Evolutionary conservation across 2,113 vertebrate species (phyloP).

Genomic region (Trematocara macrostoma): DNA sequence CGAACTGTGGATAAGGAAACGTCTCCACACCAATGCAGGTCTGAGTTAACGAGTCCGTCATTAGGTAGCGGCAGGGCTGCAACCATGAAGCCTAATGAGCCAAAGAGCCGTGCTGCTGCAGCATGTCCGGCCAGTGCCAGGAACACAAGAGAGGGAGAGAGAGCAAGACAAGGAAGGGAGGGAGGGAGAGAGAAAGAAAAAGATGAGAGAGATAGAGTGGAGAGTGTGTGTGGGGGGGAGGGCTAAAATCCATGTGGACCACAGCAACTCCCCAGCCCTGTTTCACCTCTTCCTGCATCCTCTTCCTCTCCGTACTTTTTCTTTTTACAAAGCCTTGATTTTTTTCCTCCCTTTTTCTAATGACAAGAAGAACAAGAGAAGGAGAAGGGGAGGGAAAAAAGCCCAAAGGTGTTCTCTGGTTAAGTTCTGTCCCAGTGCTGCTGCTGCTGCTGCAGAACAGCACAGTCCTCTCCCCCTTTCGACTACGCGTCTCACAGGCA

Average conservation of each 20-base stretch:
- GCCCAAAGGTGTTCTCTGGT: conserved; percentile 57
- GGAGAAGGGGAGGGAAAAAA: background rate
- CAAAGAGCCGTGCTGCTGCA: conserved; percentile 70
- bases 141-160: conserved; percentile 49
- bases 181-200: conserved; percentile 7
- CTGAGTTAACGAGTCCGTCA: conserved; percentile 67
- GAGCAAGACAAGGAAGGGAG: conserved; percentile 31
- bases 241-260: conserved; percentile 68
- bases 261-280: conserved; percentile 65
- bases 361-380: conserved; percentile 10
- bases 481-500: conserved; percentile 52
- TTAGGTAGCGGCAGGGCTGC: conserved; percentile 65
- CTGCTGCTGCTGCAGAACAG: conserved; percentile 60
- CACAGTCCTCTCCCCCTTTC: conserved; percentile 65
- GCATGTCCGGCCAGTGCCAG: conserved; percentile 72
- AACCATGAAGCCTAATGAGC: conserved; percentile 73
- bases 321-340: conserved; percentile 21
- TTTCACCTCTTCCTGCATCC: conserved; percentile 44
- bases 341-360: conserved; percentile 23
- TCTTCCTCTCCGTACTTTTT: conserved; percentile 34
- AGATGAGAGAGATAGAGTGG: conserved; percentile 53
- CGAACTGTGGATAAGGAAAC: conserved; percentile 24
- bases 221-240: background rate
- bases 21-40: conserved; percentile 44
- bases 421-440: conserved; percentile 64